Percentiles rank a stretch among this genome's conserved stretches.
Evolutionary conservation across 2,113 vertebrate species (phyloP).

Genomic region (crab-eating macaque (Macaca fascicularis)): T2T-MFA8v1.1 NC_088380.1:185256001-185256500

Average conservation of each 20-base stretch:
- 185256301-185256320: accelerated
- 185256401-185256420: no score
- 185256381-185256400: no score
- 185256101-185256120: constrained; percentile 7
- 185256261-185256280: not conserved
- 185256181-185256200: not conserved
- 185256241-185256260: constrained; percentile 16
- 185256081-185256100: not conserved
- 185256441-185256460: no score
- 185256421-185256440: no score
- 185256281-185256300: not conserved
- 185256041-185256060: no score
- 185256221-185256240: not conserved
- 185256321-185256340: not conserved
- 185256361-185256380: no score
- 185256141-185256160: not conserved
- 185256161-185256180: not conserved
- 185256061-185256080: not conserved
- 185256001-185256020: no score
- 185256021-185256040: no score
- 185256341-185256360: no score
- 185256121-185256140: constrained; percentile 7
- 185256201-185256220: not conserved
- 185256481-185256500: no score
- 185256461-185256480: no score